phyloP scores from a whole-genome alignment of 2,797 vertebrate genomes.

The Malacoraja senta region DNA sequence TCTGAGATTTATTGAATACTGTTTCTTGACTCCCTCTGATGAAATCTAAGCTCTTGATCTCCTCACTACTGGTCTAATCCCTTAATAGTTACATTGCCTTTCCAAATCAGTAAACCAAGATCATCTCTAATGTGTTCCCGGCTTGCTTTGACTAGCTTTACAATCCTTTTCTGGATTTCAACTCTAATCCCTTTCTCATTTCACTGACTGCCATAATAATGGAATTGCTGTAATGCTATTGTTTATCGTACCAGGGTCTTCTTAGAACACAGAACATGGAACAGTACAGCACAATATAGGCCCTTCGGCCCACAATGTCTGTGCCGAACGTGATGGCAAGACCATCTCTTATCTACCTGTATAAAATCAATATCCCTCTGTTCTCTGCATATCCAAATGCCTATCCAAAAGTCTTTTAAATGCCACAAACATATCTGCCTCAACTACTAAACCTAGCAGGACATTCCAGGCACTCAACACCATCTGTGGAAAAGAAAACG shows the following conservation, averaged over 20 bases:
- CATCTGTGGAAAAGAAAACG: too few relatives aligned
- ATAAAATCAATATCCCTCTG: too few relatives aligned
- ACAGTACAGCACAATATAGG: too few relatives aligned
- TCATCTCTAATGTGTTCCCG: background rate
- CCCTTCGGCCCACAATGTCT: too few relatives aligned
- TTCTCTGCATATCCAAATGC: too few relatives aligned
- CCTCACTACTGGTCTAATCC: background rate
- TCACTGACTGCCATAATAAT: background rate
- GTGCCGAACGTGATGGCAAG: too few relatives aligned
- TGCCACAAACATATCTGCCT: too few relatives aligned
- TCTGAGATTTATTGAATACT: background rate
- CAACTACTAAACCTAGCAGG: too few relatives aligned
- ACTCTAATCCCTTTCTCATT: background rate
- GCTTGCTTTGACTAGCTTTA: background rate
- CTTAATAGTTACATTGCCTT: background rate
- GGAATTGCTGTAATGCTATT: background rate
- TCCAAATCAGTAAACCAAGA: conserved; percentile 15
- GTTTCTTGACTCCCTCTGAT: background rate
- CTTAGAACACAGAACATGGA: too few relatives aligned
- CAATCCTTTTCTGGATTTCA: background rate
- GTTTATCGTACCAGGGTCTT: background rate
- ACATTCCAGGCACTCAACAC: too few relatives aligned
- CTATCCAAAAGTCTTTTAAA: too few relatives aligned
- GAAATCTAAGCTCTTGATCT: background rate
- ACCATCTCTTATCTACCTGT: too few relatives aligned